Percentiles rank a stretch among this genome's conserved stretches.
Evolutionary conservation across 1,140 invertebrate species (phyloP).

Genomic region (Geopemphigus sp.): DNA sequence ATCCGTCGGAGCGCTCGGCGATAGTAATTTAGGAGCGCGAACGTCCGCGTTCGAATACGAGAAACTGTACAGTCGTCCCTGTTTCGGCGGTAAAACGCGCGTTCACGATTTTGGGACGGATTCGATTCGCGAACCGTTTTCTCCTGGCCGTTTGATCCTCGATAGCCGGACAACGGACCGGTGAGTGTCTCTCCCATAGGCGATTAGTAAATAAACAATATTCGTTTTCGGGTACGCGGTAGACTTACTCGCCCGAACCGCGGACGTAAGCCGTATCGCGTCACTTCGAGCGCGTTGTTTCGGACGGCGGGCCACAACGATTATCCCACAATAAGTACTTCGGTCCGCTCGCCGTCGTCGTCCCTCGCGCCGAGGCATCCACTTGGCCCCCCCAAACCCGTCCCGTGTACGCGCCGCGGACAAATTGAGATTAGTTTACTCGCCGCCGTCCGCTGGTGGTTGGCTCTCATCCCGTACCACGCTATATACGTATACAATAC

Average conservation of each 20-base stretch:
- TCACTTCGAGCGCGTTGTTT: not conserved
- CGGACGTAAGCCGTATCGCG: not conserved
- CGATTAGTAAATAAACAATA: conserved; percentile 6
- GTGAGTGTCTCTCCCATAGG: no score
- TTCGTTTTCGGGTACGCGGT: no score
- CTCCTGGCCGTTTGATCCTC: no score
- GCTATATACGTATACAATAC: not conserved
- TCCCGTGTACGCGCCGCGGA: not conserved
- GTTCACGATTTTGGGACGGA: no score
- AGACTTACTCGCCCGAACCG: no score
- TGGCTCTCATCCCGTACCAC: not conserved
- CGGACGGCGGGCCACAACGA: conserved; percentile 7
- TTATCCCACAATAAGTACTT: conserved; percentile 10
- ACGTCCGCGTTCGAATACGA: no score
- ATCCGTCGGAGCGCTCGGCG: no score
- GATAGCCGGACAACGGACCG: no score
- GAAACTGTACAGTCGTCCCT: no score
- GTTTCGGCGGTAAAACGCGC: no score
- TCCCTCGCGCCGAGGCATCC: not conserved
- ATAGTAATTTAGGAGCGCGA: no score
- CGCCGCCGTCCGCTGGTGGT: not conserved
- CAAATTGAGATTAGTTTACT: conserved; percentile 12
- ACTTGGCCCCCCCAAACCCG: not conserved
- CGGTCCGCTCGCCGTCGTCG: not conserved
- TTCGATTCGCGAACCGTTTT: no score